Base-by-base conservation (phyloP, 2,113 vertebrate species). In the Probosciger aterrimus region DNA sequence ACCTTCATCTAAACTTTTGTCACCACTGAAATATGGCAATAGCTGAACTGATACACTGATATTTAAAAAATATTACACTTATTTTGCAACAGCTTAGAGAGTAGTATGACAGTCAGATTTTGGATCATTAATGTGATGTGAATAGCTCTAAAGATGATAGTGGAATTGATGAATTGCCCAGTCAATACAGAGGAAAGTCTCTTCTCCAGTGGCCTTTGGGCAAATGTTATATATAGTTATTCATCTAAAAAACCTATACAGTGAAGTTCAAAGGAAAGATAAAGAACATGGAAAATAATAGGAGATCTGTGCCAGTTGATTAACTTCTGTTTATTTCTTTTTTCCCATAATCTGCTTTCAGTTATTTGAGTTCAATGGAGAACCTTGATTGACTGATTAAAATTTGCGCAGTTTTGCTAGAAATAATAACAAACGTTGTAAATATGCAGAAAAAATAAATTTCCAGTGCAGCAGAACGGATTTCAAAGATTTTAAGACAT, bases 1-100 rank as follows among this genome's bases (percentile, higher is more conserved):
- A 88, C 22, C 78, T 90, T 52, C 28, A 90, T 93, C 63, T 93
- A 94, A 95, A 95, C 20, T 86, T 95, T 90, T 87, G 35, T 79
- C 70, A 64, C 93, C 43, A 35, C n/a, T 69, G 86, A 88, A 88
- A 67, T 60, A 83, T 30, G 16, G 10, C 31, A 86, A 31, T n/a
- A 68, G 35, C 33, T 73, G 83, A 95, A 74, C 15, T 41, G 11
- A 41, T 52, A 62, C 95, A 74, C 14, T 44, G 17, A 41, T 55
- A 55, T 68, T 93, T 95, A 60, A n/a, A 70, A 95, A 35, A 18
- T 52, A 71, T 35, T 80, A 62, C 47, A 74, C 28, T 78, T 78
- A 76, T 82, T 91, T 86, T 79, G 27, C 18, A 91, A 55, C n/a
- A 59, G 22, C 23, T 47, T 71, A 68, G 23, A n/a, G 10, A 68